Base-by-base conservation (phyloP, 37 sponge, comb jelly and placozoan species). In the Agelas oroides region DNA sequence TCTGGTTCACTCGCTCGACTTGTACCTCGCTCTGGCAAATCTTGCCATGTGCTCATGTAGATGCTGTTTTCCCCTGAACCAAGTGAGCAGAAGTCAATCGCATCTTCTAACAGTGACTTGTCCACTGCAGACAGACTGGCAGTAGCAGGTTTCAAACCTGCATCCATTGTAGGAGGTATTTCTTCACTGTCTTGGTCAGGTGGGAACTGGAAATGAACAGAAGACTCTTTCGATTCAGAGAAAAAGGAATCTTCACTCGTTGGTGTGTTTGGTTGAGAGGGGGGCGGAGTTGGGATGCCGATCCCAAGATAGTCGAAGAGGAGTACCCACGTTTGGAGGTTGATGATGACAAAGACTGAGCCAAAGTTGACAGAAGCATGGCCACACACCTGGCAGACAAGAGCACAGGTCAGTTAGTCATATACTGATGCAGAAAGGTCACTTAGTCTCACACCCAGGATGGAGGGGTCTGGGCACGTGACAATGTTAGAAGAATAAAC, bases 241-340 rank as follows among this genome's bases (percentile, higher is more conserved):
- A 12, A 46, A 46, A 46, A 46, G 3, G 46, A 46, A 3, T 46
- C 46, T 46, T 46, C 46, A 8, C 46, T 46, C 8, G 46, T 46
- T 3, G 46, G 46, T 56, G 81, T 32, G 31, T 24, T 20, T 32
- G 70, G 58, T 24, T 58, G 73, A 17, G 91, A 90, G 53, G 87
- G 83, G 39, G 92, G 92, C 13, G 94, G 91, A 38, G 92, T 96
- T 32, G 93, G 91, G 1, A 90, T 79, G 0, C 94, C 94, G 20
- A 95, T 93, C 20, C 92, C 96, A 33, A 99, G 87, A 85, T 92
- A 99, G 83, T 99, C 99, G 27, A 99, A 78, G 35, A 99, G 86
- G 54, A 94, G 73, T 3, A 97, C 97, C 97, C 97, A 97, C 0
- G 99, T 95, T 60, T 96, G 97, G 5, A 95, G 96, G 71, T 99